Conservation (phyloP, 2,113 vertebrate species). For the Cathartes aura region DNA sequence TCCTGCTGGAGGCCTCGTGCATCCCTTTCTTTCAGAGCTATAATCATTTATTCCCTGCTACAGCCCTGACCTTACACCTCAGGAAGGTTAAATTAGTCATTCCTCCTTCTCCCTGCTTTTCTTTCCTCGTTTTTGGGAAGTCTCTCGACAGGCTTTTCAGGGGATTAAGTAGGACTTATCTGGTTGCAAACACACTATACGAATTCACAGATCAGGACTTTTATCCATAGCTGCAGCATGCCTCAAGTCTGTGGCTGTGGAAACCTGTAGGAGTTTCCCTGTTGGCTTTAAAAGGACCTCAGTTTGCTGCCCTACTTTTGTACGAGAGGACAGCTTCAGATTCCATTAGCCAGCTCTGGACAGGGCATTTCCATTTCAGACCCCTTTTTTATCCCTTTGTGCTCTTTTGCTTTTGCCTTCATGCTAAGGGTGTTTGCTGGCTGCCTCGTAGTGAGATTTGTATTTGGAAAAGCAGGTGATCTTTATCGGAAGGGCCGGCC, state of each 20-base stretch:
- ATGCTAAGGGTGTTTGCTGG: neutral
- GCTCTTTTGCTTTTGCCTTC: neutral
- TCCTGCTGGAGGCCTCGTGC: neutral
- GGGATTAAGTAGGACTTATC: neutral
- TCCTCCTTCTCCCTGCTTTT: neutral
- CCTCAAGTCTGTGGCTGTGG: neutral
- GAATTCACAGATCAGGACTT: neutral
- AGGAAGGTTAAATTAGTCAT: neutral
- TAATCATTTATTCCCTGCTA: neutral
- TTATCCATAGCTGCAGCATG: neutral
- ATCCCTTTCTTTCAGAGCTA: neutral
- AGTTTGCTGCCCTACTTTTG: neutral
- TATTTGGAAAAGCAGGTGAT: neutral
- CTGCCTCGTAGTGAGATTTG: rapidly evolving
- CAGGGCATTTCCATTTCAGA: neutral
- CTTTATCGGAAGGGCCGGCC: neutral
- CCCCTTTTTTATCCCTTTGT: neutral
- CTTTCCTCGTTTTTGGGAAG: neutral
- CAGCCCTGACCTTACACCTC: neutral
- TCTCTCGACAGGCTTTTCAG: neutral
- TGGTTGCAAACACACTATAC: neutral
- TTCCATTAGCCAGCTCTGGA: neutral
- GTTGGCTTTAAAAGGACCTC: neutral
- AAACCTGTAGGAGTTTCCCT: neutral
- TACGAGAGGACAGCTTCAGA: neutral